Evolutionary conservation across 1,140 invertebrate species (phyloP).

Genomic region (Drosophila baimaii): DNA sequence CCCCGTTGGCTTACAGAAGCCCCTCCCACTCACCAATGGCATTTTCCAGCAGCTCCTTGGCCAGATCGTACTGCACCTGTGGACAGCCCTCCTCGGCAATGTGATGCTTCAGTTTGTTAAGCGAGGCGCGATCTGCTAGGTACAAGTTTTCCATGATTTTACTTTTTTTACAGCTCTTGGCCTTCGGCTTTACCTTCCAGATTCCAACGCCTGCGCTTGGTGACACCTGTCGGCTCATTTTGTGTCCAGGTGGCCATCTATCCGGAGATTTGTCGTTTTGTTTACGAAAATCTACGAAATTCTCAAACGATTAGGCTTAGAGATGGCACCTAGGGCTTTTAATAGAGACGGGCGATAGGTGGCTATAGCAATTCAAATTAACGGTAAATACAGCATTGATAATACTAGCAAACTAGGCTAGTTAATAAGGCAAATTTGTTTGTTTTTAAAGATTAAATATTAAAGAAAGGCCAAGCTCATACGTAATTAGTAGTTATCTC

Average conservation of each 20-base stretch:
- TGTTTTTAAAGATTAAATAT: background rate
- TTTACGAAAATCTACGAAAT: constrained; percentile 58
- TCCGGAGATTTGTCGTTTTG: constrained; percentile 33
- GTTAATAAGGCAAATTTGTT: background rate
- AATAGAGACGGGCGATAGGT: background rate
- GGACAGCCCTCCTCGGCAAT: constrained; percentile 89
- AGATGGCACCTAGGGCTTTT: constrained; percentile 8
- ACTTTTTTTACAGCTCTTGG: background rate
- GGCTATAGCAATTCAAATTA: background rate
- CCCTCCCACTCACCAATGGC: constrained; percentile 84
- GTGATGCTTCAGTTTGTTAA: constrained; percentile 86
- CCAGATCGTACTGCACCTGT: constrained; percentile 88
- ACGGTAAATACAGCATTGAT: background rate
- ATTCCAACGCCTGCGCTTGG: constrained; percentile 79
- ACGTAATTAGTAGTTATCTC: background rate
- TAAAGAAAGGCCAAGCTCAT: background rate
- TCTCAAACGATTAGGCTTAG: constrained; percentile 1
- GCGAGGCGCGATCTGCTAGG: constrained; percentile 85
- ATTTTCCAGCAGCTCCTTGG: constrained; percentile 87
- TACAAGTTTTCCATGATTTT: background rate
- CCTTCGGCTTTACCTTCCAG: constrained; percentile 60
- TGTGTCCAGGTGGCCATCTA: constrained; percentile 78
- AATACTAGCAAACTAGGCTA: background rate
- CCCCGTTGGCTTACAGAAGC: background rate
- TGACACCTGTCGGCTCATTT: constrained; percentile 70